Conservation (phyloP, 1,140 invertebrate genomes). For the Leptopilina clavipes region DNA sequence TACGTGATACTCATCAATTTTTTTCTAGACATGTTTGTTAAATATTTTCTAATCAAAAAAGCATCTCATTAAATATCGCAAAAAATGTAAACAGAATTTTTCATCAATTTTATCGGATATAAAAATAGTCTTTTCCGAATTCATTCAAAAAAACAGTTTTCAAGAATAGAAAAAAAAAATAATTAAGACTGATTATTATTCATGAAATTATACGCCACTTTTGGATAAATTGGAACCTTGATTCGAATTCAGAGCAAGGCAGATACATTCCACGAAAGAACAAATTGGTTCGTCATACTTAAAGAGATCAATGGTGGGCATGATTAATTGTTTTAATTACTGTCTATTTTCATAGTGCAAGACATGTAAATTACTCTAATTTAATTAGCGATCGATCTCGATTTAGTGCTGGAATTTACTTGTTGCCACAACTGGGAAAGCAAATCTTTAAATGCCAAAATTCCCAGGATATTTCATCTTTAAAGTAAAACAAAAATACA, state of each 20-base stretch:
- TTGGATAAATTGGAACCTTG: conserved; percentile 28
- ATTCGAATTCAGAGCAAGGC: conserved; percentile 28
- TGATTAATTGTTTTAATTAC: conserved; percentile 28
- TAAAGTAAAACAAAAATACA: not conserved
- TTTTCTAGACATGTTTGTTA: too few relatives aligned
- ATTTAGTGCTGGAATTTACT: not conserved
- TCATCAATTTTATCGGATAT: too few relatives aligned
- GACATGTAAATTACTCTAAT: not conserved
- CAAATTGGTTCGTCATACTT: conserved; percentile 30
- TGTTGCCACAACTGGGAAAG: not conserved
- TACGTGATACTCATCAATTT: not conserved
- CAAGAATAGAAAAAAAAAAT: not conserved
- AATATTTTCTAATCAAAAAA: too few relatives aligned
- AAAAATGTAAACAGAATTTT: too few relatives aligned
- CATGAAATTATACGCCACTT: conserved; percentile 4
- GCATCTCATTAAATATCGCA: too few relatives aligned
- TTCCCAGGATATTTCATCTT: not conserved
- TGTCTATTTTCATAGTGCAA: conserved; percentile 21
- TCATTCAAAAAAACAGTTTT: not conserved
- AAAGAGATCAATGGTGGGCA: conserved; percentile 29
- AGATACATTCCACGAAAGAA: conserved; percentile 32
- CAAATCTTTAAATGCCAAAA: not conserved
- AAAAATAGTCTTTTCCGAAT: not conserved
- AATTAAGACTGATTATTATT: conserved; percentile 27
- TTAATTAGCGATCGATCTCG: not conserved